These are phyloP conservation scores for Ciconia maguari DNA, from an alignment of 2,113 vertebrate genomes.

Conservation along the genomic window DNA sequence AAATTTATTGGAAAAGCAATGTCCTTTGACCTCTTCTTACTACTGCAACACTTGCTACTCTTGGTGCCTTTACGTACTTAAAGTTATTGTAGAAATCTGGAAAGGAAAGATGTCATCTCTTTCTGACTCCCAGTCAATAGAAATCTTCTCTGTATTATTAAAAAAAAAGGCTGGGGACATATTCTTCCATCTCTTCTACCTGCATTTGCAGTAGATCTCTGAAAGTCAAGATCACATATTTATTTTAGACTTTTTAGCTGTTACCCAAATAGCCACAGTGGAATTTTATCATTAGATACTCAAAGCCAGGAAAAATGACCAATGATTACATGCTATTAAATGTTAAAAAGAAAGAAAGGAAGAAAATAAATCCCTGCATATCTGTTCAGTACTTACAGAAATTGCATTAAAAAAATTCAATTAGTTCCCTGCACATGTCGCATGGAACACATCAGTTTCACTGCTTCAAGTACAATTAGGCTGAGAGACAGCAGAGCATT, in stretches of 20 bases:
- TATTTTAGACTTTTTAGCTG: neutral
- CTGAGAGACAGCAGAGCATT: neutral
- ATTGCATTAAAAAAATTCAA: slow-evolving; percentile 27
- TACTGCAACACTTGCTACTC: neutral
- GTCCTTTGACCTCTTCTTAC: neutral
- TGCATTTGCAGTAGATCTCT: neutral
- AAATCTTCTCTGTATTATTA: neutral
- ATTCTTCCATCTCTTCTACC: neutral
- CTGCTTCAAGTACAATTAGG: slow-evolving; percentile 40
- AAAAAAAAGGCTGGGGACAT: neutral
- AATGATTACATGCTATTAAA: neutral
- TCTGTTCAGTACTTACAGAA: neutral
- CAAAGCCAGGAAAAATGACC: neutral
- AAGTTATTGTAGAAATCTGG: neutral
- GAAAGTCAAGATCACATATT: neutral
- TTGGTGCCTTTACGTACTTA: neutral
- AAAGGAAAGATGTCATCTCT: neutral
- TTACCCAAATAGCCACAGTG: neutral
- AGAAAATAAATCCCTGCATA: slow-evolving; percentile 5
- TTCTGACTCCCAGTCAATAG: neutral
- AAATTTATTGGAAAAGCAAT: neutral
- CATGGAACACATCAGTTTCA: slow-evolving; percentile 4
- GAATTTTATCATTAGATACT: slow-evolving; percentile 16
- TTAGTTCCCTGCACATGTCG: slow-evolving; percentile 24
- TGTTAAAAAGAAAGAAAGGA: neutral